These are phyloP conservation scores for Zaprionus camerounensis DNA, from an alignment of 1,140 invertebrate species.

Conservation along the genomic window DNA sequence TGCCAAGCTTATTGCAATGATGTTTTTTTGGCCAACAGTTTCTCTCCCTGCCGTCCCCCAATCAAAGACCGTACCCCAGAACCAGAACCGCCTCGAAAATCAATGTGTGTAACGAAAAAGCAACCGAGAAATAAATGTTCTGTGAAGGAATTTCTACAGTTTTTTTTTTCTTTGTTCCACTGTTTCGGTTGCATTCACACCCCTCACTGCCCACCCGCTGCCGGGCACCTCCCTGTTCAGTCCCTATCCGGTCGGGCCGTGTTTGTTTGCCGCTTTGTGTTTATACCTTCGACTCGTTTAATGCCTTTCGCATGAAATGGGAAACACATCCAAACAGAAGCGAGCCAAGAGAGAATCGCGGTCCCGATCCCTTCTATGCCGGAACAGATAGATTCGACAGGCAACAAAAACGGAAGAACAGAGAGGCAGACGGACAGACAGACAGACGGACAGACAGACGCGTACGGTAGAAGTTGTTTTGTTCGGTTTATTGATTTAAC, in stretches of 20 bases:
- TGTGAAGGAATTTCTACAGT: conserved; percentile 83
- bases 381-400: neutral
- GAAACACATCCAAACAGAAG: conserved; percentile 62
- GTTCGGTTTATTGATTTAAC: conserved; percentile 75
- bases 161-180: conserved; percentile 60
- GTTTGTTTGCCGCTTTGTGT: conserved; percentile 77
- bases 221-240: conserved; percentile 33
- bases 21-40: conserved; percentile 35
- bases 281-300: conserved; percentile 80
- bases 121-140: conserved; percentile 82
- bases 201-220: conserved; percentile 3
- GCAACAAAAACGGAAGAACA: conserved; percentile 6
- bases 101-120: conserved; percentile 82
- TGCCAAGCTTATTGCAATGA: conserved; percentile 70
- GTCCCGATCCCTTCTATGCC: conserved; percentile 17
- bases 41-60: neutral
- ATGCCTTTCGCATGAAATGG: conserved; percentile 77
- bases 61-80: conserved; percentile 3
- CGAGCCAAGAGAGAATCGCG: conserved; percentile 9
- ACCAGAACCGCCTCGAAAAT: conserved; percentile 62
- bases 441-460: conserved; percentile 14
- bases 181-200: conserved; percentile 32
- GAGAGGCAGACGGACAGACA: conserved; percentile 6
- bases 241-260: conserved; percentile 42
- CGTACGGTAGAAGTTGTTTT: conserved; percentile 64